Evolutionary conservation across 2,888 invertebrate genomes (phyloP), one percentile per base, ranked within the genome.

Genomic region (Perithous albicinctus): DNA sequence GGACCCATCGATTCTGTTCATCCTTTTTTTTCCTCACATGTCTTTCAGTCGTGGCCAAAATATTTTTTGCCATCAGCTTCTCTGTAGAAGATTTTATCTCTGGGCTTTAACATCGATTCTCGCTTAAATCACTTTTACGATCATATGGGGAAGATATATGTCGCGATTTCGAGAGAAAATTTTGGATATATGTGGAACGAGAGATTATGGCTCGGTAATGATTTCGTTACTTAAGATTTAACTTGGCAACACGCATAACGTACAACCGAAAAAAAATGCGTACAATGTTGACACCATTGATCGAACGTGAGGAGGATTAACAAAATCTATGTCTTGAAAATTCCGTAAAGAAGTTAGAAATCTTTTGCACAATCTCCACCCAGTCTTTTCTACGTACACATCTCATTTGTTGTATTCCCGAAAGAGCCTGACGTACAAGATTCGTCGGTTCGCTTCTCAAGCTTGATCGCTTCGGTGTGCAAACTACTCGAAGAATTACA

Each of bases 401-500:
- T 12, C 41, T 12, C 12, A 41, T 41, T 41, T 41, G 41, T 41
- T 41, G 41, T 41, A 41, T 41, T n/a, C 41, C 41, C 41, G 12
- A 41, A 1, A n/a, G 41, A n/a, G 12, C 10, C 41, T 10, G 7
- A 15, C 20, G 48, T 20, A 51, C 51, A 10, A 7, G 12, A 3
- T 51, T 51, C 8, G 23, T 23, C 4, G 20, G 20, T 1, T n/a
- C 23, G 12, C 23, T 29, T 26, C 59, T 23, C 74, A 18, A 35
- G 67, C 32, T 15, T 12, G 29, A 26, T 67, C 48, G 20, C 7
- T 20, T 67, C 64, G 41, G 20, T 20, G 20, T 20, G 63, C 15
- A 66, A 64, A 70, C 70, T 32, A 29, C 75, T 56, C 56, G 64
- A 67, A 35, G 51, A 43, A 63, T 63, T 29, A 32, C 63, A 26